Evolutionary conservation across 2,888 invertebrate species (phyloP), one percentile per base, ranked within the genome.

Genomic region (Sialis lutaria): DNA sequence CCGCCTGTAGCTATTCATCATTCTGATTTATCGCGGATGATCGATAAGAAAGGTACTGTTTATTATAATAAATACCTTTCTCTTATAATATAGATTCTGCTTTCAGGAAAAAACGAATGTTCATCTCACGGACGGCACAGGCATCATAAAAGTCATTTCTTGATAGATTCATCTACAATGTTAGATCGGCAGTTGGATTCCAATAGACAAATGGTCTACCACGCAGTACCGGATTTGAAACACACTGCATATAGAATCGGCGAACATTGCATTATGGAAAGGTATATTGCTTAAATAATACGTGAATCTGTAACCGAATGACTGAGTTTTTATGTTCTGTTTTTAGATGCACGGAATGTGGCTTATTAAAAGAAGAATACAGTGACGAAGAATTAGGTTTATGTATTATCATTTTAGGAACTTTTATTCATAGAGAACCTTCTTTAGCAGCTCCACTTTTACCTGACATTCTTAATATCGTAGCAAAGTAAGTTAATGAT

Each of bases 331-430:
- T 4, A 6, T 22, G 41, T 42, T 43, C 22, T 42, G 8, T 8
- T 42, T 42, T 42, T 49, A 62, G 72, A 60, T 93, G 92, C 61
- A 79, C 88, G 0, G 91, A 93, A 61, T 98, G 97, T 64, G 92
- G 93, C 10, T 80, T 82, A 1, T 73, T 82, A 4, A 77, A 81
- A 51, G 92, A 95, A 63, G 84, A 90, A 61, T 97, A 95, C 66
- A 92, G 90, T 52, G 97, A 98, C 62, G 97, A 98, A 62, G 96
- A 97, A 62, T 72, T 96, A 49, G 93, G 92, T 0, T 74, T 97
- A 47, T 85, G 93, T 57, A 87, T 98, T 55, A 88, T 96, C 43
- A 86, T 86, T 51, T 68, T 98, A 52, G 90, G 91, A 32, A 96
- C 97, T 0, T 96, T 93, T 64, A 89, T 98, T 52, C 95, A 97